Evolutionary conservation across 2,888 invertebrate species (phyloP).

Genomic region (Lucinisca nassula): DNA sequence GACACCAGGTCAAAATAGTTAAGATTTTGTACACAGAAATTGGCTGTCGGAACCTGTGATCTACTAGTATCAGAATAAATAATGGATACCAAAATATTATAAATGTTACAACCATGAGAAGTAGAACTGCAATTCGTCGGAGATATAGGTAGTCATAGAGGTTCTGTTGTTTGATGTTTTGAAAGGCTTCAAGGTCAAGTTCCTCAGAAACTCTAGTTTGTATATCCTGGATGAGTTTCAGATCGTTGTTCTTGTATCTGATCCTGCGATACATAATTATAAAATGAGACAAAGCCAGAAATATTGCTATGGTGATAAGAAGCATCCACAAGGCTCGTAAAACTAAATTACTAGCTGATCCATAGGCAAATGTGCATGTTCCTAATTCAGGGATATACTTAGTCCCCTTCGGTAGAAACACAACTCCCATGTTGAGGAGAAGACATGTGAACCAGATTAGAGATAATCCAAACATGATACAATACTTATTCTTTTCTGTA

Average conservation of each 20-base stretch:
- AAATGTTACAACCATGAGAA: conserved; percentile 89
- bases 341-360: conserved; percentile 96
- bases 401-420: conserved; percentile 87
- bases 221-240: conserved; percentile 77
- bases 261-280: conserved; percentile 91
- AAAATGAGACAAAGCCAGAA: conserved; percentile 94
- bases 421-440: conserved; percentile 94
- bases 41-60: conserved; percentile 83
- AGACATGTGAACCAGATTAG: conserved; percentile 98
- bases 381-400: conserved; percentile 91
- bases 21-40: conserved; percentile 85
- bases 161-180: conserved; percentile 49
- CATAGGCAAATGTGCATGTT: conserved; percentile 95
- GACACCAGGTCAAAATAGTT: conserved; percentile 87
- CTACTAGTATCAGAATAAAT: conserved; percentile 93
- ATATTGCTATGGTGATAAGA: conserved; percentile 95
- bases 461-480: conserved; percentile 96
- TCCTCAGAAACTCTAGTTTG: conserved; percentile 61
- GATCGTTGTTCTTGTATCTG: conserved; percentile 71
- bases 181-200: conserved; percentile 37
- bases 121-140: conserved; percentile 76
- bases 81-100: conserved; percentile 97
- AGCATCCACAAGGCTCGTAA: conserved; percentile 97
- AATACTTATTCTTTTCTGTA: conserved; percentile 88
- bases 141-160: conserved; percentile 75